Base-by-base conservation (phyloP, 1,140 invertebrate genomes). In the Lordiphosa collinella region DNA sequence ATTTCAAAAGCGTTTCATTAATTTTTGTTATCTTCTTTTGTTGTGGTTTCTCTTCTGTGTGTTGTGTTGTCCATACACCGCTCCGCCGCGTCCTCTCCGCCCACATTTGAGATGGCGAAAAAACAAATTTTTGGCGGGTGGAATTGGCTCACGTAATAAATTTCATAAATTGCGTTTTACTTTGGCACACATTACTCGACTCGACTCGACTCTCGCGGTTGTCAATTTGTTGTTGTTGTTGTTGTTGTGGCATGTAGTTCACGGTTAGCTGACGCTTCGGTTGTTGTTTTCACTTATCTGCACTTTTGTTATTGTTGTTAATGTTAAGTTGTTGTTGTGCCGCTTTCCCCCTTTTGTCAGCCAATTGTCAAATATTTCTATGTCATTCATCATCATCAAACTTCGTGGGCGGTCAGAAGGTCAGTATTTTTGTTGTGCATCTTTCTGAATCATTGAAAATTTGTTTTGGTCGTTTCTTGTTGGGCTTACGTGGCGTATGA, bases 91-190 rank as follows among this genome's bases (percentile, higher is more conserved):
- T 43, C n/a, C 52, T 40, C 56, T 12, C 29, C n/a, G 4, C 12
- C 36, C 11, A 25, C 41, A n/a, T 10, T 32, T 3, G 34, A 32
- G 25, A 57, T 57, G 41, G 41, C 22, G 29, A 29, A 44, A 44
- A 43, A 29, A 13, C 22, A 43, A 29, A 44, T 35, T 34, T 25
- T 59, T 74, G 41, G 68, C 59, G 54, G 73, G 79, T 44, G 68
- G 49, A 78, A 79, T 65, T 71, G 66, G 70, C 55, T 80, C 70
- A 80, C 76, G 76, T 80, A 80, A 80, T 75, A 80, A 80, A 80
- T 80, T 71, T 73, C 70, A 80, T 75, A 80, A 80, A 82, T 80
- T 80, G 76, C 76, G 76, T 80, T 82, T 80, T 80, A 82, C 70
- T 80, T 80, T 80, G 76, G 82, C 76, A 80, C 66, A 80, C 70